Evolutionary conservation across 2,797 vertebrate genomes (phyloP).

Genomic region (Clamator glandarius): DNA sequence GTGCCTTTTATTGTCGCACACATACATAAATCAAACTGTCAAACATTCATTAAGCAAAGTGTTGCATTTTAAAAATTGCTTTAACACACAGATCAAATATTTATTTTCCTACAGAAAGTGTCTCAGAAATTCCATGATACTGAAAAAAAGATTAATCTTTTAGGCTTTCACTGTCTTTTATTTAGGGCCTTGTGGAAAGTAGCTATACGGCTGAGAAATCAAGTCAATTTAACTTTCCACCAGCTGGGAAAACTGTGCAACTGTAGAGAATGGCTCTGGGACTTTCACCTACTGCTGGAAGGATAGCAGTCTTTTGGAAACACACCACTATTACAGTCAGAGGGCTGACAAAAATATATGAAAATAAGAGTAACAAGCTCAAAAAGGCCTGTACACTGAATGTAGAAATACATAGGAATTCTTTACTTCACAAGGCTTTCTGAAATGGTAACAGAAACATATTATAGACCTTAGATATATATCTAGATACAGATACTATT

Average conservation of each 20-base stretch:
- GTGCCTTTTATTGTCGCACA: not conserved
- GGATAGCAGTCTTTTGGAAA: not conserved
- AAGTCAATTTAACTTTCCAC: not conserved
- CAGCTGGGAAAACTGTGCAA: not conserved
- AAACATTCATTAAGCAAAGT: not conserved
- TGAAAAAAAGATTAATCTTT: not conserved
- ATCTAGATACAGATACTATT: not conserved
- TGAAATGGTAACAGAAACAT: not conserved
- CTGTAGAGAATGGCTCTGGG: not conserved
- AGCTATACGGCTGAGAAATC: not conserved
- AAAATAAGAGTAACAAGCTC: not conserved
- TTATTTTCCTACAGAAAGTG: not conserved
- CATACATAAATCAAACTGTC: not conserved
- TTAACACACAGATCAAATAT: not conserved
- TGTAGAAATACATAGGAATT: not conserved
- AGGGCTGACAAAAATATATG: not conserved
- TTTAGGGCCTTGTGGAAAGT: not conserved
- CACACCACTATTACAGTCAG: not conserved
- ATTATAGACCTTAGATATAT: accelerated
- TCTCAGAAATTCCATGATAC: not conserved
- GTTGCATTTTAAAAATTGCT: not conserved
- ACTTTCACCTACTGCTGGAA: not conserved
- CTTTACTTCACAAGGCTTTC: not conserved
- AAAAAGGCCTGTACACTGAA: not conserved
- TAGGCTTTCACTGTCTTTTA: not conserved